Evolutionary conservation across 2,888 invertebrate species (phyloP).

Genomic region (Azorinus chamasolen): DNA sequence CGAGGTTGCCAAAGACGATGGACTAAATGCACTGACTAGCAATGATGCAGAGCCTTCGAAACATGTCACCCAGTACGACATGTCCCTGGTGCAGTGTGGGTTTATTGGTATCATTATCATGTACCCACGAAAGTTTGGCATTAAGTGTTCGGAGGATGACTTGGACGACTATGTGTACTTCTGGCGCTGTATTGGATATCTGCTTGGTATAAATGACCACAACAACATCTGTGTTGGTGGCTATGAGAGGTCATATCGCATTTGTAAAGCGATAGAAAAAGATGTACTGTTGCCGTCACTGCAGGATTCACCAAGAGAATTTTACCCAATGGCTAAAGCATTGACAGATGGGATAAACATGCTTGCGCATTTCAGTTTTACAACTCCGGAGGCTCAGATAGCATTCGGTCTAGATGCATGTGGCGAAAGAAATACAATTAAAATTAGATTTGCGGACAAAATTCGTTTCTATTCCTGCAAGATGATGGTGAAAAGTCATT

Average conservation of each 20-base stretch:
- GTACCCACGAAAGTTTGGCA: conserved; percentile 89
- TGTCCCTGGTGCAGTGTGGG: conserved; percentile 95
- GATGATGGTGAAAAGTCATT: background rate
- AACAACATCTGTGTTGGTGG: conserved; percentile 79
- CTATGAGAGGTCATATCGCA: conserved; percentile 60
- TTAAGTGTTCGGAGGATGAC: conserved; percentile 89
- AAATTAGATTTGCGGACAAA: background rate
- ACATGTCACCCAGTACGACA: conserved; percentile 92
- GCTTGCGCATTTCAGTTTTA: no score
- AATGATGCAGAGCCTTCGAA: background rate
- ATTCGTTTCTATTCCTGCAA: background rate
- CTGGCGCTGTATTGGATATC: conserved; percentile 93
- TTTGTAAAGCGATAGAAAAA: conserved; percentile 79
- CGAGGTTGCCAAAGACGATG: background rate
- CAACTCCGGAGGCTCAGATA: background rate
- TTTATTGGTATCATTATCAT: conserved; percentile 93
- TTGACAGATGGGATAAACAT: conserved; percentile 74
- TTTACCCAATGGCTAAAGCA: conserved; percentile 77
- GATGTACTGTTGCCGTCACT: conserved; percentile 71
- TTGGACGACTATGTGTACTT: conserved; percentile 93
- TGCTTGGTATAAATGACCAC: conserved; percentile 93
- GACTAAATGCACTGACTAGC: no score
- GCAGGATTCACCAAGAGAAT: conserved; percentile 71
- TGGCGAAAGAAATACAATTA: background rate
- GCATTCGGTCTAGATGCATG: background rate